These are phyloP conservation scores for Spisula subtruncata DNA, from an alignment of 2,888 invertebrate genomes.

Conservation along the genomic window DNA sequence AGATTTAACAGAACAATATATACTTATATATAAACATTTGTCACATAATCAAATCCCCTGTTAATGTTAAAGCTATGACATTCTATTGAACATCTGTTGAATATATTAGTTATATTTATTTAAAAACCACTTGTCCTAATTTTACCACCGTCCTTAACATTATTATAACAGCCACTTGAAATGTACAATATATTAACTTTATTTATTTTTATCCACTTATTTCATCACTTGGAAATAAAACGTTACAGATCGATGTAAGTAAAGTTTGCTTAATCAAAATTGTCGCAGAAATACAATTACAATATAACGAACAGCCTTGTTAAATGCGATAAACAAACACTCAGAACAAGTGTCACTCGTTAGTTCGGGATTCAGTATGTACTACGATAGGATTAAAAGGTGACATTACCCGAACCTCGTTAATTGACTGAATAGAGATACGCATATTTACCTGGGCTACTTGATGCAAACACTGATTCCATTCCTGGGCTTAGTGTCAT, in stretches of 20 bases:
- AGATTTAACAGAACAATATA: slow-evolving; percentile 1
- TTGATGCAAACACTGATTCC: slow-evolving; percentile 37
- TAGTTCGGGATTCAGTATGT: background rate
- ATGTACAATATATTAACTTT: slow-evolving; percentile 44
- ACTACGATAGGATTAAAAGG: background rate
- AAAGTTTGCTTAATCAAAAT: slow-evolving; percentile 54
- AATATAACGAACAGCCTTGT: slow-evolving; percentile 18
- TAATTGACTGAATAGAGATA: slow-evolving; percentile 32
- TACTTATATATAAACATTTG: background rate
- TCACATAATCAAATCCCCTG: background rate
- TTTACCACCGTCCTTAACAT: slow-evolving; percentile 2
- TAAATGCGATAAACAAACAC: slow-evolving; percentile 65
- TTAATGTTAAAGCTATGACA: background rate
- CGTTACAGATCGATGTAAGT: slow-evolving; percentile 43
- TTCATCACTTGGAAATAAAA: slow-evolving; percentile 39
- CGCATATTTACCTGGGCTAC: slow-evolving; percentile 44
- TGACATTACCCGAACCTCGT: background rate
- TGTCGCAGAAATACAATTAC: slow-evolving; percentile 49
- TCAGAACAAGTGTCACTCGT: slow-evolving; percentile 58
- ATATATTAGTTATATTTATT: slow-evolving; percentile 27
- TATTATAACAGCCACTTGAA: background rate
- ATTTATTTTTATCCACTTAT: slow-evolving; percentile 42
- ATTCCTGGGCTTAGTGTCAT: slow-evolving; percentile 65
- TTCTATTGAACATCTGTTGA: slow-evolving; percentile 31
- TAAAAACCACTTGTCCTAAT: slow-evolving; percentile 41